Base-by-base conservation (phyloP, 2,888 invertebrate genomes). In the Chydorus sphaericus region DNA sequence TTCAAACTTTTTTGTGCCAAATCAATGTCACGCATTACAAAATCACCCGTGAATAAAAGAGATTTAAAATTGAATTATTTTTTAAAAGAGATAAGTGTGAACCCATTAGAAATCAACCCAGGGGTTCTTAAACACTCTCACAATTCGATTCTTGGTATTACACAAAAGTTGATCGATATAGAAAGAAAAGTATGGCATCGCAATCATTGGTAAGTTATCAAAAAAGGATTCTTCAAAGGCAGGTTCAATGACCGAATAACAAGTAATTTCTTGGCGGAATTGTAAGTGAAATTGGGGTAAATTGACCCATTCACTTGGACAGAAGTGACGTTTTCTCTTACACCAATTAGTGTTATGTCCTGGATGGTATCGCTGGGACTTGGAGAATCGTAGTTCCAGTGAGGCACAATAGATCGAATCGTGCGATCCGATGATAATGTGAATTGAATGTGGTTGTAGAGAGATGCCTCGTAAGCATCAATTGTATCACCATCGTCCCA, bases 401-500 rank as follows among this genome's bases (percentile, higher is more conserved):
- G 51, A 1, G 55, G 7, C 36, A 60, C 48, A 10, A 23, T 5
- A 2, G 33, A 52, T 23, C 26, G 16, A 23, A 39, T 18, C 14
- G 7, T 2, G 10, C 2, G 8, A 18, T 14, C 33, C 11, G 37
- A 30, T 8, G 36, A 26, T n/a, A 48, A 23, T 7, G n/a, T 23
- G 26, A 55, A 55, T 8, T 48, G 18, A 4, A 55, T 36, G 26
- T 29, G 26, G 31, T 49, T 55, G 37, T 30, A 55, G 4, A n/a
- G 20, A 14, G 38, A 37, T 11, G 49, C n/a, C n/a, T 30, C 8
- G 16, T 31, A 48, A n/a, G 55, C 55, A 29, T 55, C 55, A 60
- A 82, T 69, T 56, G 81, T 80, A 58, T 83, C 82, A 0, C 87
- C 87, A 63, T 87, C 86, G 66, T 89, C 88, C 84, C 85, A 86